Base-by-base conservation (phyloP, 2,888 invertebrate genomes). In the Cheilosia impressa region DNA sequence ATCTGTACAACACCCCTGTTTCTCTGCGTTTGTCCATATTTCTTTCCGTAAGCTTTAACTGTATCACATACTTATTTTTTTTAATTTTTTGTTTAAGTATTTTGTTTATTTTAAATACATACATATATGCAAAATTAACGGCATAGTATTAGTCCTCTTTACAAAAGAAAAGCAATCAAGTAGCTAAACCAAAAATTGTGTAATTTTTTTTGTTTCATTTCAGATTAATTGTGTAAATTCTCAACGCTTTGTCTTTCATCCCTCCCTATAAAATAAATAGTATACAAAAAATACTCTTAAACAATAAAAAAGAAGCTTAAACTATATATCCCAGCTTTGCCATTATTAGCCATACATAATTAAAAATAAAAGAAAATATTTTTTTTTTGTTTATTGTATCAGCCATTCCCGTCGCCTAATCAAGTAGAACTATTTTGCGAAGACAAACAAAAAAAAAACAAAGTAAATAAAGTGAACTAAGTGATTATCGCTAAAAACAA, bases 141-240 rank as follows among this genome's bases (percentile, higher is more conserved):
- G 78, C 78, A 76, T 77, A 73, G 72, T 77, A 71, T 72, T 73
- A 80, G 65, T 53, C 68, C 77, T 63, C 50, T 82, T 58, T 57
- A 71, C 19, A 71, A 65, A 79, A 69, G 75, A 68, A 63, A 73
- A 55, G 75, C 63, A 76, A 68, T 58, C 53, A 53, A 85, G 80
- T 76, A 85, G 85, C 76, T 76, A 80, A 85, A 69, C 58, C 43
- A 83, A 84, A 80, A 87, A 81, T 83, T 87, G 89, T 90, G 88
- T 89, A 89, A 89, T 87, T 89, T 89, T 89, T 89, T 89, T 90
- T 89, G 88, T 91, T 91, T 91, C 91, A 90, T 91, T 91, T 90
- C 91, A 91, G 91, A 91, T 90, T 90, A 90, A 90, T 89, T 90
- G 91, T 90, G 90, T 91, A 90, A 89, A 89, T 89, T 87, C 78